phyloP scores from a whole-genome alignment of 2,888 invertebrate genomes.

The Physocephala rufipes region DNA sequence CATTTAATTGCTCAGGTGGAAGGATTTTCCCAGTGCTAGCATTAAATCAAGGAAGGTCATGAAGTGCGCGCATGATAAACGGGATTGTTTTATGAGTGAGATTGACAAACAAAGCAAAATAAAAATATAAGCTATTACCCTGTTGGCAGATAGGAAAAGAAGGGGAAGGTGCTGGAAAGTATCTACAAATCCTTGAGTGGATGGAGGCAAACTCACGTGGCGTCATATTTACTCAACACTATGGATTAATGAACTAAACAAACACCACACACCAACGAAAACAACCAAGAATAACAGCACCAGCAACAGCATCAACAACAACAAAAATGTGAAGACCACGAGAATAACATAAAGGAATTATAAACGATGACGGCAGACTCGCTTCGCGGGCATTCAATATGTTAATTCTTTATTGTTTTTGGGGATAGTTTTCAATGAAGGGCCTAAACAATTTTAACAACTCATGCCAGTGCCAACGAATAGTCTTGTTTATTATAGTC shows the following conservation, averaged over 20 bases:
- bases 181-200: neutral
- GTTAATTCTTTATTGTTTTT: neutral
- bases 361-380: conserved; percentile 18
- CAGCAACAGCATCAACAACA: conserved; percentile 37
- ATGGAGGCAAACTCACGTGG: conserved; percentile 37
- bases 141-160: neutral
- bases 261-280: conserved; percentile 45
- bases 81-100: conserved; percentile 7
- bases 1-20: conserved; percentile 7
- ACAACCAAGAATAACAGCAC: conserved; percentile 15
- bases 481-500: conserved; percentile 24
- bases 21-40: conserved; percentile 53
- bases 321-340: neutral
- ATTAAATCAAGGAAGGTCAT: conserved; percentile 58
- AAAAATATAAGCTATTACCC: neutral
- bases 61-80: conserved; percentile 22
- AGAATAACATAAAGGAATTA: conserved; percentile 14
- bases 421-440: neutral
- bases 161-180: neutral
- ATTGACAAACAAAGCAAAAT: conserved; percentile 19
- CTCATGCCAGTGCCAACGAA: conserved; percentile 22
- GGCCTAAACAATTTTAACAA: conserved; percentile 28
- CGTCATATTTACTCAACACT: conserved; percentile 49
- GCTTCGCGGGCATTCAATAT: neutral
- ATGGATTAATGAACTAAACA: conserved; percentile 48